Evolutionary conservation across 35 echinoderm and acorn worm species (phyloP).

Genomic region (Apostichopus parvimensis): DNA sequence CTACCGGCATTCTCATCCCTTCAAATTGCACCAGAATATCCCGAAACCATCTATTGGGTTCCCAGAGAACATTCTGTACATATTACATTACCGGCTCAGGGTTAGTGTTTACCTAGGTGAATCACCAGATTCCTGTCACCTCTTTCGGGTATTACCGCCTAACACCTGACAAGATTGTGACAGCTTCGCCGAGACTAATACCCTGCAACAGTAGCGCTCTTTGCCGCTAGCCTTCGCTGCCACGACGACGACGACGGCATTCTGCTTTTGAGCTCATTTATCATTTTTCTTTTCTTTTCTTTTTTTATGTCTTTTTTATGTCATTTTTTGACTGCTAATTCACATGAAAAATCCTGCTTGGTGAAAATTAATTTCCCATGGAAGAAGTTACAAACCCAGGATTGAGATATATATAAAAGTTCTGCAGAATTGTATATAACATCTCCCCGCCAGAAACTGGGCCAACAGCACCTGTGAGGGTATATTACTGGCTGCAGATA

Average conservation of each 20-base stretch:
- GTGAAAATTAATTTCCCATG: neutral
- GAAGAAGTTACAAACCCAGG: neutral
- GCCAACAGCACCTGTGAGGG: neutral
- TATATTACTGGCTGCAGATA: neutral
- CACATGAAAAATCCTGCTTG: neutral
- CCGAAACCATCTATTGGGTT: neutral
- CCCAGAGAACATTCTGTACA: neutral
- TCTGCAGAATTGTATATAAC: neutral
- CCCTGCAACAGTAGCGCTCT: neutral
- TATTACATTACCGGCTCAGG: neutral
- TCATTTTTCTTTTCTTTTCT: neutral
- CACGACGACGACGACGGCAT: neutral
- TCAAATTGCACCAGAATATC: no score
- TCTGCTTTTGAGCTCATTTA: neutral
- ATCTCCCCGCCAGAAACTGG: neutral
- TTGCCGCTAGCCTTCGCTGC: neutral
- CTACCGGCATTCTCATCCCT: no score
- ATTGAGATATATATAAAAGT: neutral
- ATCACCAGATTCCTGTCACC: constrained; percentile 13
- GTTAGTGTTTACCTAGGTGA: constrained; percentile 7
- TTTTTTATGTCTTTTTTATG: neutral
- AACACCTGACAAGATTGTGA: neutral
- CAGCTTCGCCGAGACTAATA: neutral
- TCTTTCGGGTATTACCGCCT: constrained; percentile 1
- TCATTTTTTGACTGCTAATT: neutral